Base-by-base conservation (phyloP, 1,140 invertebrate genomes). In the Planococcus citri region DNA sequence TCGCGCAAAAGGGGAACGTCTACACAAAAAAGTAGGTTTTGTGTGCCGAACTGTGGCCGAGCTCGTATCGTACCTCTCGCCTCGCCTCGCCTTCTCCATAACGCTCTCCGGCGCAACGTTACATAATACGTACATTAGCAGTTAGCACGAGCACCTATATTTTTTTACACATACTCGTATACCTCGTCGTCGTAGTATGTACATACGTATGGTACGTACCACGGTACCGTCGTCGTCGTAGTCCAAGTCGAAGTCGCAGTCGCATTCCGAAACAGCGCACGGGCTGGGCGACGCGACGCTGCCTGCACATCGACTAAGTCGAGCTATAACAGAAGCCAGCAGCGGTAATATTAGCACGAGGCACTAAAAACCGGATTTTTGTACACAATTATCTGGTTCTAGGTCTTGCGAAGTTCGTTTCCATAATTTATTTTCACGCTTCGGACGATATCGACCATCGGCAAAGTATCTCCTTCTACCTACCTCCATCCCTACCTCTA, bases 271-370 rank as follows among this genome's bases (percentile, higher is more conserved):
- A 51, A 51, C 6, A 51, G 41, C n/a, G 17, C n/a, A 37, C 6
- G 14, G 6, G 33, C 6, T 37, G 6, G 41, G 41, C n/a, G n/a
- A 51, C n/a, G 41, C 41, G 41, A 4, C 6, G 41, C 2, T 12
- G 29, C 29, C 29, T 12, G 29, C 29, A 12, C 29, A 12, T 33
- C 29, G 29, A 6, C 29, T 33, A 33, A 33, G 29, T 3, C 41
- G 41, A 51, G 41, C 41, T 3, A n/a, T 3, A 51, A 51, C 10
- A 17, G 41, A n/a, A 51, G 41, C 41, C 41, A 3, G 41, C n/a
- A n/a, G n/a, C n/a, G n/a, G n/a, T n/a, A n/a, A n/a, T 51, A 51
- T 51, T 51, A 51, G 41, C 41, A 51, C 41, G 41, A 51, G 41
- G 41, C 41, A 51, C 17, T 33, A n/a, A 51, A 51, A 51, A 51